phyloP scores from a whole-genome alignment of 2,888 invertebrate species.

The Nephrotoma appendiculata region DNA sequence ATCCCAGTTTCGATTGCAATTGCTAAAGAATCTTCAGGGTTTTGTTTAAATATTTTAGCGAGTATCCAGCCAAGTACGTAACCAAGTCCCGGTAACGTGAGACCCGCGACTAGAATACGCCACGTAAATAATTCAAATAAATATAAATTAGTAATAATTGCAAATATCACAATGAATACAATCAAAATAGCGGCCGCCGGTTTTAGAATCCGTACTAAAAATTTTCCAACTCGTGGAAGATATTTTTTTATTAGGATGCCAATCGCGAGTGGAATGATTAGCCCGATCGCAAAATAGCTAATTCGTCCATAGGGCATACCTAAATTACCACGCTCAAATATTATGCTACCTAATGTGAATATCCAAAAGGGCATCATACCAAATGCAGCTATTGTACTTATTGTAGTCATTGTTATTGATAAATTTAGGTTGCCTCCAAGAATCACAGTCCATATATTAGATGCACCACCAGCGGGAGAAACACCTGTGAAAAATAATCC shows the following conservation, averaged over 20 bases:
- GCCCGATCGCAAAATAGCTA: slow-evolving; percentile 52
- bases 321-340: slow-evolving; percentile 57
- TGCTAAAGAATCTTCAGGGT: slow-evolving; percentile 56
- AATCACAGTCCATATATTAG: slow-evolving; percentile 90
- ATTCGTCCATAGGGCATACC: slow-evolving; percentile 67
- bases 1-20: slow-evolving; percentile 88
- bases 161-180: slow-evolving; percentile 72
- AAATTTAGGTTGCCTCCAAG: slow-evolving; percentile 85
- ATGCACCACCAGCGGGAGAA: slow-evolving; percentile 87
- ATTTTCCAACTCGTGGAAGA: slow-evolving; percentile 47
- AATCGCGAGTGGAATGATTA: slow-evolving; percentile 59
- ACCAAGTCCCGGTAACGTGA: slow-evolving; percentile 71
- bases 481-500: slow-evolving; percentile 85
- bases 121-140: slow-evolving; percentile 78
- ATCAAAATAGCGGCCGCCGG: slow-evolving; percentile 68
- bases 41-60: slow-evolving; percentile 45
- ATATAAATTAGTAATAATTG: slow-evolving; percentile 77
- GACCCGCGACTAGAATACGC: slow-evolving; percentile 65
- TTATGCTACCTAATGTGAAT: slow-evolving; percentile 65
- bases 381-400: slow-evolving; percentile 77
- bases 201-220: slow-evolving; percentile 68
- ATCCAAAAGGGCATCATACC: slow-evolving; percentile 89
- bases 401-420: slow-evolving; percentile 88
- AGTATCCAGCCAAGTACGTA: slow-evolving; percentile 52
- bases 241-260: slow-evolving; percentile 52